Percentiles rank a stretch among this genome's conserved stretches.
These are phyloP conservation scores for Alviniconcha strummeri DNA, from an alignment of 2,888 invertebrate species.

Conservation along the genomic window DNA sequence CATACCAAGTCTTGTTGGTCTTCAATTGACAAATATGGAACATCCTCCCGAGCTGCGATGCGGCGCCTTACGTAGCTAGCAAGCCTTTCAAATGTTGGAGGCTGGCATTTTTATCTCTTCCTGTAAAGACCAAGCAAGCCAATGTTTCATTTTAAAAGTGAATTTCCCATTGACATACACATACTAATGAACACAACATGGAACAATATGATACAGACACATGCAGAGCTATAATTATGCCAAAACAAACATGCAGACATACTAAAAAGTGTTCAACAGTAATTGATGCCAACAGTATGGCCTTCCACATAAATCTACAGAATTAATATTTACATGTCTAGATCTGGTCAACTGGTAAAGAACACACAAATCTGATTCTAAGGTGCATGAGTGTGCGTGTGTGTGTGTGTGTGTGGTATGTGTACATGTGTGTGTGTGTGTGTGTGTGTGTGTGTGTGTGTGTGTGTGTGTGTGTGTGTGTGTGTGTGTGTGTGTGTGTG, in stretches of 20 bases:
- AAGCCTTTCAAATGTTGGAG: constrained; percentile 61
- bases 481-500: no score
- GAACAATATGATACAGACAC: neutral
- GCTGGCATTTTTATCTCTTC: constrained; percentile 67
- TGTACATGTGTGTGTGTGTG: constrained; percentile 8
- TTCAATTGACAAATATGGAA: constrained; percentile 63
- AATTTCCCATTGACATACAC: neutral
- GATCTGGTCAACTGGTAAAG: neutral
- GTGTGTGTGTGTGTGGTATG: neutral
- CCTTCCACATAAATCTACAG: no score
- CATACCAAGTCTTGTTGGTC: constrained; percentile 69
- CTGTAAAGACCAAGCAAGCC: constrained; percentile 45
- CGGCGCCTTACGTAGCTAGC: constrained; percentile 62
- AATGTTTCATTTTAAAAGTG: no score
- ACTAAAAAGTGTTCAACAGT: no score
- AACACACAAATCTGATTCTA: neutral
- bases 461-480: neutral
- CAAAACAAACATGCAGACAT: neutral
- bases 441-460: constrained; percentile 12
- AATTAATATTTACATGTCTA: no score
- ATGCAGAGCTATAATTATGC: neutral
- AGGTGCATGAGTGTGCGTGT: neutral
- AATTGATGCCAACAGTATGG: no score
- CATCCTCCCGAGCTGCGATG: constrained; percentile 62
- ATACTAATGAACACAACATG: neutral